Evolutionary conservation across 2,888 invertebrate species (phyloP).

Genomic region (Mycogona germanica): DNA sequence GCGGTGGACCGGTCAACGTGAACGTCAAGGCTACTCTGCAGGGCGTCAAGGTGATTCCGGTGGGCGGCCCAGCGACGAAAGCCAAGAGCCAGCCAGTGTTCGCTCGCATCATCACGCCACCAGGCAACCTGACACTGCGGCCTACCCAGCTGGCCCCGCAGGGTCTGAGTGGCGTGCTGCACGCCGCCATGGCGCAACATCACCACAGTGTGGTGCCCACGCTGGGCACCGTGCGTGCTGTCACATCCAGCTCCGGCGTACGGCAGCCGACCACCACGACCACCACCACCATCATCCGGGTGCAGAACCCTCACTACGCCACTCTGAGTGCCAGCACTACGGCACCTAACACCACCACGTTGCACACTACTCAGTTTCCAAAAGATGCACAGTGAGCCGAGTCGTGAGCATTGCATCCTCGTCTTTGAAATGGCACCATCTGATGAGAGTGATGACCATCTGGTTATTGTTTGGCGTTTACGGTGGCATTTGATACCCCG

Average conservation of each 20-base stretch:
- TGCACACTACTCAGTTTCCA: not conserved
- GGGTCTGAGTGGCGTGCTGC: not conserved
- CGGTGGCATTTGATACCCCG: too few species aligned
- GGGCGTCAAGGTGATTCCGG: conserved; percentile 23
- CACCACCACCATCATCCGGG: conserved; percentile 18
- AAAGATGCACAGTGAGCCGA: not conserved
- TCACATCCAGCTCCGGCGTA: not conserved
- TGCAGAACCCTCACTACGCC: conserved; percentile 14
- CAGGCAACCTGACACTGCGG: conserved; percentile 20
- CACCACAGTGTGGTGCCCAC: conserved; percentile 18
- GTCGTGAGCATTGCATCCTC: too few species aligned
- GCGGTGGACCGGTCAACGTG: too few species aligned
- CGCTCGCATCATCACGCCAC: conserved; percentile 22
- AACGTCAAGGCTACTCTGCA: conserved; percentile 22
- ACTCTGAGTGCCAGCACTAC: too few species aligned
- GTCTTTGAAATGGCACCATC: too few species aligned
- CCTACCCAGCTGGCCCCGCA: too few species aligned
- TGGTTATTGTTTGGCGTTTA: too few species aligned
- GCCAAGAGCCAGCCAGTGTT: conserved; percentile 21
- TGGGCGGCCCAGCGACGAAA: conserved; percentile 14
- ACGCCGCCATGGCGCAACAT: conserved; percentile 4
- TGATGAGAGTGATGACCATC: too few species aligned
- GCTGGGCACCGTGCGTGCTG: conserved; percentile 7
- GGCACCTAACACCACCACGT: not conserved
- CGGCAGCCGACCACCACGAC: not conserved